Evolutionary conservation across 2,888 invertebrate genomes (phyloP), one percentile per base, ranked within the genome.

Genomic region (Phyto melanocephala): DNA sequence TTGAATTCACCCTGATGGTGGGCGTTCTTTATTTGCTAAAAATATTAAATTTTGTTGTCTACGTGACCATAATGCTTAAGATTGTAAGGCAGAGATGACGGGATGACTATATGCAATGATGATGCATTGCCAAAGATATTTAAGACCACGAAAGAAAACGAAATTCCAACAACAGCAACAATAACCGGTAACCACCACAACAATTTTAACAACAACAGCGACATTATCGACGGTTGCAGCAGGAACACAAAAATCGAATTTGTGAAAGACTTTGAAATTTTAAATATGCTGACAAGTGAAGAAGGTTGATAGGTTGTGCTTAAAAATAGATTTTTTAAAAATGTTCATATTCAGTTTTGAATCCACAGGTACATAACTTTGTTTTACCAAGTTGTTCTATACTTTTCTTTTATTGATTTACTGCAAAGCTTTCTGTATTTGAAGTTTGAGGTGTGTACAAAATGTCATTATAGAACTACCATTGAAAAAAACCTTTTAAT

Each of bases 1-100:
- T 75, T 70, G 56, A 33, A 75, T 62, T 70, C 45, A 60, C 37
- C 74, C 52, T 58, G 70, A 47, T 79, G 70, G 81, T 82, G 81
- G 81, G 81, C 81, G 81, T 82, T 75, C 52, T 75, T 75, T 82
- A 82, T 82, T 82, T 82, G 81, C 79, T 82, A 82, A 82, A 82
- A 82, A 82, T 82, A 82, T 82, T 82, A 82, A 82, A 82, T 82
- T 78, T 82, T 82, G 74, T 75, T 75, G 81, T 78, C 81, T 82
- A 82, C 81, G 81, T 82, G 81, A 82, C 81, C 75, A 82, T 79
- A 82, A 82, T 82, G 79, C 65, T 65, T 75, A 82, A 82, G 75
- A 82, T 75, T 75, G 70, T 71, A 71, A 50, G 8, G 65, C 65
- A 8, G 8, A 58, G 78, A 79, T 72, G 79, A 67, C 75, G 50